Evolutionary conservation across 2,797 vertebrate genomes (phyloP).

Genomic region (Lepidocolaptes lacrymiger): DNA sequence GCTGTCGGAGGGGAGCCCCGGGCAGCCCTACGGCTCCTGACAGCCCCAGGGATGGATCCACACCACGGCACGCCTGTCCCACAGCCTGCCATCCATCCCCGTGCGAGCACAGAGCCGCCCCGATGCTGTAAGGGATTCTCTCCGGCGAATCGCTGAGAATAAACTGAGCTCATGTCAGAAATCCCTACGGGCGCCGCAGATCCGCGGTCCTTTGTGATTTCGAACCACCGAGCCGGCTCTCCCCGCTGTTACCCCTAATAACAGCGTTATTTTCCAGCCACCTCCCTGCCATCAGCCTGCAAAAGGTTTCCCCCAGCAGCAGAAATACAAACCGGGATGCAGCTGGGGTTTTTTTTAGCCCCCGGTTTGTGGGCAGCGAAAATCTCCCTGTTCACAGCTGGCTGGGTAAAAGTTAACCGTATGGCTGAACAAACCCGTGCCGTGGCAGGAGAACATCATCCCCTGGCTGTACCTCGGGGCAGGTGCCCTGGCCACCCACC

Average conservation of each 20-base stretch:
- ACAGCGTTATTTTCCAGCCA: background rate
- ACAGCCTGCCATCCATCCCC: fast-evolving
- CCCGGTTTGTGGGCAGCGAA: background rate
- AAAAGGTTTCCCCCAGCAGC: background rate
- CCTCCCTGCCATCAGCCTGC: background rate
- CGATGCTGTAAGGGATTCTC: background rate
- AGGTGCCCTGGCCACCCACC: background rate
- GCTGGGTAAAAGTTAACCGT: background rate
- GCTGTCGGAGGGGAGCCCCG: background rate
- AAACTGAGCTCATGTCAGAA: background rate
- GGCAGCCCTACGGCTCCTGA: background rate
- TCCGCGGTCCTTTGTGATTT: background rate
- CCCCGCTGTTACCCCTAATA: background rate
- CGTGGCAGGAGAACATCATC: background rate
- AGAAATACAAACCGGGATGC: background rate
- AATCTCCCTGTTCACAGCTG: fast-evolving
- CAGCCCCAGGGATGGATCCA: background rate
- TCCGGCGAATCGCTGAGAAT: background rate
- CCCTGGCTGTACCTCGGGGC: fast-evolving
- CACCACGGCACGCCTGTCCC: background rate
- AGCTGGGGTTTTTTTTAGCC: background rate
- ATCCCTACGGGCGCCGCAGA: background rate
- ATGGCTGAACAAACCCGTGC: background rate
- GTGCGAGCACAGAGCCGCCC: background rate
- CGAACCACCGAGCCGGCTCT: background rate